Percentiles rank a stretch among this genome's conserved stretches.
Conservation (phyloP, 1,140 invertebrate genomes). For the Battus philenor region DNA sequence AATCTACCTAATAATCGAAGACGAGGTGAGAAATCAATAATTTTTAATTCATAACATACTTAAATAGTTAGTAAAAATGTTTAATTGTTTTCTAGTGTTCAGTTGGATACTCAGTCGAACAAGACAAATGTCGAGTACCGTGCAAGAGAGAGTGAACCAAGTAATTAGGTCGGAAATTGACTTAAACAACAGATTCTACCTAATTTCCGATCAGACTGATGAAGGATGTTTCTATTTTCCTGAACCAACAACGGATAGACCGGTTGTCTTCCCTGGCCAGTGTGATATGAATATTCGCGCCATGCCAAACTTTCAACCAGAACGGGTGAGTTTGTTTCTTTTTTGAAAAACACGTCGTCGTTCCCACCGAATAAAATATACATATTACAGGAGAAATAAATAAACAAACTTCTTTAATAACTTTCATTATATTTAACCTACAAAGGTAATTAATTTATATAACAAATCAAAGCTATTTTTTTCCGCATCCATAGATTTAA, state of each 20-base stretch:
- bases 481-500: no score
- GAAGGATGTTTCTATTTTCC: conserved; percentile 45
- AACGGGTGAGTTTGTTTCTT: no score
- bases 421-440: no score
- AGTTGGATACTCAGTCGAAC: conserved; percentile 46
- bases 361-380: no score
- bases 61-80: no score
- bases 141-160: conserved; percentile 21
- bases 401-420: no score
- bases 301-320: conserved; percentile 25
- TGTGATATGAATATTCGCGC: conserved; percentile 30
- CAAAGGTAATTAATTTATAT: no score
- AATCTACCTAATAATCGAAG: conserved; percentile 27
- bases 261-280: conserved; percentile 38
- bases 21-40: conserved; percentile 26
- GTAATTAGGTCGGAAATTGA: conserved; percentile 29
- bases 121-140: conserved; percentile 15
- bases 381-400: no score
- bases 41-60: neutral
- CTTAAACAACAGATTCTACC: conserved; percentile 32
- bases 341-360: no score
- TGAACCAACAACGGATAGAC: conserved; percentile 19
- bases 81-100: conserved; percentile 26
- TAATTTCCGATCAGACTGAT: conserved; percentile 22
- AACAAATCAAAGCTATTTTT: no score